Percentiles rank a stretch among this genome's conserved stretches.
Evolutionary conservation across 2,113 vertebrate species (phyloP).

Genomic region (Xiphophorus hellerii): DNA sequence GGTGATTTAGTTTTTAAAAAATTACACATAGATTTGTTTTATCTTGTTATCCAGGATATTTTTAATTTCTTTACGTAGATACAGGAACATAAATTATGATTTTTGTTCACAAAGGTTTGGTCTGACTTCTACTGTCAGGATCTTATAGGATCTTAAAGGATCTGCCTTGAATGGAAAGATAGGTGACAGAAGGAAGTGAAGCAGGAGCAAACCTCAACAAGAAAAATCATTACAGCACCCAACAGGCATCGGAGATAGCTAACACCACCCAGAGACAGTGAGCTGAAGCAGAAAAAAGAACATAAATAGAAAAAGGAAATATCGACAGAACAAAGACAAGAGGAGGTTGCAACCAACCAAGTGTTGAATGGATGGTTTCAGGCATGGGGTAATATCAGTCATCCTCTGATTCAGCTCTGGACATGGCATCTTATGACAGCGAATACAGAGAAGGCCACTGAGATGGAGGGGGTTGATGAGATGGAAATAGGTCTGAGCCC

Average conservation of each 20-base stretch:
- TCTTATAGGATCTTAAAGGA: not conserved
- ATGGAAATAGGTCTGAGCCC: conserved; percentile 48
- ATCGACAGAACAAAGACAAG: conserved; percentile 39
- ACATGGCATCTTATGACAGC: conserved; percentile 34
- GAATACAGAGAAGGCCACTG: conserved; percentile 22
- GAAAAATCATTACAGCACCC: conserved; percentile 72
- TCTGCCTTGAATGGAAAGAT: conserved; percentile 14
- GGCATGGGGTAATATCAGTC: conserved; percentile 39
- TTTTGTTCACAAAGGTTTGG: not conserved
- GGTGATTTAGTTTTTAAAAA: not conserved
- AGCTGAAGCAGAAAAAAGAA: conserved; percentile 30
- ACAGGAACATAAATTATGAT: not conserved
- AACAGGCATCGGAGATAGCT: conserved; percentile 60
- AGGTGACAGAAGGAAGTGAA: conserved; percentile 23
- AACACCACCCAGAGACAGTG: conserved; percentile 8
- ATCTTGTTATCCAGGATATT: not conserved
- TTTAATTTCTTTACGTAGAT: too few relatives aligned
- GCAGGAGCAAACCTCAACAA: conserved; percentile 47
- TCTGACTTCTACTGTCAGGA: conserved; percentile 17
- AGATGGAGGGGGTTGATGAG: conserved; percentile 45
- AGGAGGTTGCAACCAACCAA: not conserved
- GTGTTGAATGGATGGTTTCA: conserved; percentile 9
- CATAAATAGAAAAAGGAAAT: not conserved
- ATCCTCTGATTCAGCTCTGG: conserved; percentile 37
- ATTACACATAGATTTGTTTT: not conserved